A percentile compares a stretch with the other conserved stretches of the same genome.
These are phyloP conservation scores for Drosophila setosimentum DNA, from an alignment of 2,888 invertebrate species.

Conservation along the genomic window DNA sequence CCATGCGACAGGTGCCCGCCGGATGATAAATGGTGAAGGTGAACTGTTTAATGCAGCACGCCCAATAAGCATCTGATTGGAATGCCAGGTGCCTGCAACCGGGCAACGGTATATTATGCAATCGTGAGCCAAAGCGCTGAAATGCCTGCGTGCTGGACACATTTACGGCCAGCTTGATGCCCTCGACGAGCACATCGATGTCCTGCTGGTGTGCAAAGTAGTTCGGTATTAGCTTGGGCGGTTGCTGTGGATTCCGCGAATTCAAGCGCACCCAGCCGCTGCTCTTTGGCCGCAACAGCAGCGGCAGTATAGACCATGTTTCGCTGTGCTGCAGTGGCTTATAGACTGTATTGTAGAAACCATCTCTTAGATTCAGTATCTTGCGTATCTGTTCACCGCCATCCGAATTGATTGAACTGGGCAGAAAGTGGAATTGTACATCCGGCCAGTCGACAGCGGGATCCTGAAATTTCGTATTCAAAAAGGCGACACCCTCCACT, in stretches of 20 bases:
- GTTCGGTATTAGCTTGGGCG: slow-evolving; percentile 95
- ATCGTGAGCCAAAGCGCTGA: slow-evolving; percentile 91
- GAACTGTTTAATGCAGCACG: slow-evolving; percentile 92
- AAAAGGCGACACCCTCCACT: slow-evolving; percentile 94
- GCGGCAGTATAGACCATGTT: slow-evolving; percentile 93
- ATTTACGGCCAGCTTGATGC: slow-evolving; percentile 93
- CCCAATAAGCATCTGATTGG: slow-evolving; percentile 94
- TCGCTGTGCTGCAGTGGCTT: slow-evolving; percentile 92
- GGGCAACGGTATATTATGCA: slow-evolving; percentile 92
- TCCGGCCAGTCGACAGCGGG: slow-evolving; percentile 92
- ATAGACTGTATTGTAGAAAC: slow-evolving; percentile 93
- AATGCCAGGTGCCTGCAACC: slow-evolving; percentile 91
- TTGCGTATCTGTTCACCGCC: slow-evolving; percentile 92
- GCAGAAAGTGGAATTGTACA: slow-evolving; percentile 94
- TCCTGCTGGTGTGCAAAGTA: slow-evolving; percentile 95
- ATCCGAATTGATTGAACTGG: slow-evolving; percentile 93
- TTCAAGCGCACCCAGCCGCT: slow-evolving; percentile 94
- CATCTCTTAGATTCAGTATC: slow-evolving; percentile 91
- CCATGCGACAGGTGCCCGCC: slow-evolving; percentile 94
- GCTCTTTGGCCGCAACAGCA: slow-evolving; percentile 93
- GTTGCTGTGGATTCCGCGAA: slow-evolving; percentile 92
- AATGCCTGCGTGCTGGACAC: slow-evolving; percentile 93
- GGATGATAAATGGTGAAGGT: slow-evolving; percentile 95
- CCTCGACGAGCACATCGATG: slow-evolving; percentile 91
- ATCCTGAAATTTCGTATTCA: slow-evolving; percentile 95